Base-by-base conservation (phyloP, 2,113 vertebrate species). In the Conger conger region DNA sequence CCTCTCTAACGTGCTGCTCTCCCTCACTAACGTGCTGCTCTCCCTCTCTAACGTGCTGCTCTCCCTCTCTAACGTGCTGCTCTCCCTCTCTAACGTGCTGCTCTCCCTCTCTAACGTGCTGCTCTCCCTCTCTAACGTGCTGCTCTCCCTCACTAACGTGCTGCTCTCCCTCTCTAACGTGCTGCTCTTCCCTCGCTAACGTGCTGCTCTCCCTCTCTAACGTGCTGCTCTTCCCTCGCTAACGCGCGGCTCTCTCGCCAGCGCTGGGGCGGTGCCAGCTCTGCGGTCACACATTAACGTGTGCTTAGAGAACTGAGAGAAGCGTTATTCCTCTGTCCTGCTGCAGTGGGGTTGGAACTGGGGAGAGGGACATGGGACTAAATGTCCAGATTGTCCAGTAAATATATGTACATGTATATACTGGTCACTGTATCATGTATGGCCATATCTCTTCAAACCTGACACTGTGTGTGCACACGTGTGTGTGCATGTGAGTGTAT, bases 241-340 rank as follows among this genome's bases (percentile, higher is more conserved):
- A 84, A 88, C 90, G 88, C 88, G 80, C 89, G 79, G 85, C 85
- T 80, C 81, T 89, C 89, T 86, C 92, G 90, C 85, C 88, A 82
- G 89, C 87, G 60, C 89, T 92, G 91, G 92, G 90, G 83, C 91
- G 84, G 88, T 91, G 93, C 92, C 93, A 94, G 91, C 91, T 91
- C 88, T 89, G 90, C 93, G 91, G 94, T 94, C 92, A 94, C 92
- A 91, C 92, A 86, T 86, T 87, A 87, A 87, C 81, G 82, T 82
- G 76, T 81, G 50, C 63, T 77, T 27, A 60, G n/a, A 83, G 45
- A 87, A 87, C 87, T 89, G 89, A 60, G n/a, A 83, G 45, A 87
- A 87, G 86, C 88, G 89, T 90, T 88, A 88, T 89, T 91, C 91
- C 88, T 93, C 90, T 88, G 90, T 90, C 90, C 90, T 30, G 89